Percentiles rank a stretch among this genome's conserved stretches.
phyloP scores from a whole-genome alignment of 2,888 invertebrate species.

The Lissonota sp. region DNA sequence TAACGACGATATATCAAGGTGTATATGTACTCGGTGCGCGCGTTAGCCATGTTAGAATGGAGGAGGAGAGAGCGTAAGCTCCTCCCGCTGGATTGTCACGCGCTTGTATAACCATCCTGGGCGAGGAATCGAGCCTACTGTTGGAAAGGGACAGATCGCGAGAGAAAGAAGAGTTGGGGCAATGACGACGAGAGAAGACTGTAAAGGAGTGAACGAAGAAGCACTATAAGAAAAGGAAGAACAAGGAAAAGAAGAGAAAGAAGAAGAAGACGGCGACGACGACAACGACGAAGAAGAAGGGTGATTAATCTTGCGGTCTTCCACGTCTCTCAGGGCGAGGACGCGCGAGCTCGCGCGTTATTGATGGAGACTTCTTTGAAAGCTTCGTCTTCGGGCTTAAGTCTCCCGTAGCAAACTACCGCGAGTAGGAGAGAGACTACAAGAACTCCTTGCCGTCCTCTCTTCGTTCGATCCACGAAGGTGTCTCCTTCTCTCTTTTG shows the following conservation, averaged over 20 bases:
- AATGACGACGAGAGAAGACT: conserved; percentile 18
- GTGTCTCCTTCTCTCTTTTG: conserved; percentile 47
- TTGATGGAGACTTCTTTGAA: conserved; percentile 83
- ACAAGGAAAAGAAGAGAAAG: conserved; percentile 49
- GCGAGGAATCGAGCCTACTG: conserved; percentile 51
- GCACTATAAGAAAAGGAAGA: conserved; percentile 57
- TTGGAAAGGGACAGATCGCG: conserved; percentile 15
- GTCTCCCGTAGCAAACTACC: conserved; percentile 58
- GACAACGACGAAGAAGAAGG: conserved; percentile 80
- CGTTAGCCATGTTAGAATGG: conserved; percentile 64
- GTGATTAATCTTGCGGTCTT: conserved; percentile 84
- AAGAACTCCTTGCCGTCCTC: conserved; percentile 18
- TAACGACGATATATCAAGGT: conserved; percentile 48
- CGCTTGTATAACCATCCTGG: conserved; percentile 57
- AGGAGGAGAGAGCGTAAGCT: conserved; percentile 66
- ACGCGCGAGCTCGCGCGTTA: conserved; percentile 83
- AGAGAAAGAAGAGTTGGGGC: conserved; percentile 70
- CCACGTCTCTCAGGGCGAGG: conserved; percentile 82
- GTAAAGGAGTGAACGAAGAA: conserved; percentile 43
- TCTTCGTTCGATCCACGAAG: not conserved
- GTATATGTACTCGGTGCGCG: conserved; percentile 34
- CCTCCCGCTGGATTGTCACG: conserved; percentile 64
- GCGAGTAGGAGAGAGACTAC: conserved; percentile 25
- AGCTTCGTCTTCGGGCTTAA: conserved; percentile 64
- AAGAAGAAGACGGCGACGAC: conserved; percentile 72